Base-by-base conservation (phyloP, 2,888 invertebrate species). In the Prostheceraeus crozeri region DNA sequence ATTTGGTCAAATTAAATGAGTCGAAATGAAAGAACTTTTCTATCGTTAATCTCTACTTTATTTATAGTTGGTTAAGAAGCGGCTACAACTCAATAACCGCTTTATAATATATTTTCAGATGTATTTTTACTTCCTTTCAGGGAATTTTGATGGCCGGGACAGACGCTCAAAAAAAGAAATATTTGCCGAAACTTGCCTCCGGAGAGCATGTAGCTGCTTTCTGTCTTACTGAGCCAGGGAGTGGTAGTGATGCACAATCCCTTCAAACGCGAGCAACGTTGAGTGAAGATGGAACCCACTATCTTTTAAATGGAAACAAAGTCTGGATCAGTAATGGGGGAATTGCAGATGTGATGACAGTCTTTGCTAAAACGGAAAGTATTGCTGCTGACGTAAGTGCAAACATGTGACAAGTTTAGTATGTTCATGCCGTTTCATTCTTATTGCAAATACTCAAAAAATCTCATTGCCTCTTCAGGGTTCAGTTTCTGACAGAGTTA, bases 291-390 rank as follows among this genome's bases (percentile, higher is more conserved):
- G 90, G 91, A 3, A 85, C 85, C 70, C 86, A 93, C 77, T 98
- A 84, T 74, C 80, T 91, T 62, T 79, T 98, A 36, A 98, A 96
- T 78, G 96, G 96, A 33, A 87, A 87, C 66, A 98, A 98, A 81
- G 19, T 52, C 73, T 98, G 93, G 94, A 98, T 98, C 72, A 90
- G 89, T 69, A 98, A 98, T 77, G 96, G 79, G 52, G 94, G 94
- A 28, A 79, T 86, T 68, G 94, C 94, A 8, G 88, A 94, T 70
- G 82, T 98, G 58, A 87, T 96, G 84, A 98, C 96, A 0, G 94
- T 98, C 2, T 98, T 98, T 79, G 94, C 94, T 30, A 87, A 94
- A 81, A 84, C 68, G 79, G 54, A 53, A 11, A n/a, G 14, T 23
- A 51, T 27, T 35, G 23, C 8, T 31, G 64, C 65, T 35, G 57